Evolutionary conservation across 2,113 vertebrate genomes (phyloP).

Genomic region (Aspidoscelis tigris): DNA sequence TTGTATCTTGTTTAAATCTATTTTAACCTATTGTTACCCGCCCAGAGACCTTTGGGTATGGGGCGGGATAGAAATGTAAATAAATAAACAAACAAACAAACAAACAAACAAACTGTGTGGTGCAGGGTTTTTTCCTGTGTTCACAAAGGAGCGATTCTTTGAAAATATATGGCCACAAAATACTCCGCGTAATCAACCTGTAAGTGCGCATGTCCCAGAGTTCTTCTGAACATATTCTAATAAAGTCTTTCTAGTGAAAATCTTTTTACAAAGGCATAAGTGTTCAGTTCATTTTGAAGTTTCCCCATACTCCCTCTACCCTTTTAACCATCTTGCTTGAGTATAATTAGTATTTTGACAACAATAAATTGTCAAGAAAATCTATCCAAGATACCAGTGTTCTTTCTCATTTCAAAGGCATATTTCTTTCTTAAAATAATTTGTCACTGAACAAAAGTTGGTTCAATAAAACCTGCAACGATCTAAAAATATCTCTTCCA

Average conservation of each 20-base stretch:
- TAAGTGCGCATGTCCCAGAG: neutral
- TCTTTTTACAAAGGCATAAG: neutral
- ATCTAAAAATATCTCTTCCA: constrained; percentile 34
- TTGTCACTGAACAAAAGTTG: constrained; percentile 10
- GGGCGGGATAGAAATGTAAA: no score
- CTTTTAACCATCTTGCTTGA: neutral
- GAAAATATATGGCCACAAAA: no score
- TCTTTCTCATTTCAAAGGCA: constrained; percentile 47
- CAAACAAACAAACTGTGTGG: no score
- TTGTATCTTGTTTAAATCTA: no score
- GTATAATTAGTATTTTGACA: constrained; percentile 34
- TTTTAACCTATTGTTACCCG: no score
- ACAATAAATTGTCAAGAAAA: constrained; percentile 41
- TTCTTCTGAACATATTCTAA: no score
- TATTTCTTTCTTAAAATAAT: constrained; percentile 21
- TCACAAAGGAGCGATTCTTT: no score
- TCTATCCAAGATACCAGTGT: constrained; percentile 21
- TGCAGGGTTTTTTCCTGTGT: no score
- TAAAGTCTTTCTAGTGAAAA: no score
- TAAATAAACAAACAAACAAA: no score
- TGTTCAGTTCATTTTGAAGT: neutral
- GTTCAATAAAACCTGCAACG: neutral
- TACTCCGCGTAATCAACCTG: no score
- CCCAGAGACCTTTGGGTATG: no score
- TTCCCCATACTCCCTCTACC: neutral